These are phyloP conservation scores for Cotesia glomerata DNA, from an alignment of 1,140 invertebrate species.

Conservation along the genomic window DNA sequence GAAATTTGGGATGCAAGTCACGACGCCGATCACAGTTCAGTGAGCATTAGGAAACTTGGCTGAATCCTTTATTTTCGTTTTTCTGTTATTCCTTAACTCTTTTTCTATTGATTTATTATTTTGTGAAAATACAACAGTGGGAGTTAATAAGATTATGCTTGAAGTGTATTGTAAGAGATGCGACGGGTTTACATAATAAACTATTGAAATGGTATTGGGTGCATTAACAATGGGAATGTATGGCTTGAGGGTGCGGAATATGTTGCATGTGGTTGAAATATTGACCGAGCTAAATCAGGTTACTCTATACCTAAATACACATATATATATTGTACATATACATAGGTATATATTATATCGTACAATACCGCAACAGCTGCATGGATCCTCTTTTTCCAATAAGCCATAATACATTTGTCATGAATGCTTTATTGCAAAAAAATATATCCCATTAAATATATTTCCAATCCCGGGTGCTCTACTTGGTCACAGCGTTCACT, in stretches of 20 bases:
- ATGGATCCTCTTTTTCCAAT: neutral
- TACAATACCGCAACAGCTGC: neutral
- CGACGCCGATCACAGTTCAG: neutral
- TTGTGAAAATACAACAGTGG: neutral
- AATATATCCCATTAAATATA: too few species aligned
- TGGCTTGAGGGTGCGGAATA: neutral
- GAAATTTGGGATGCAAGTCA: neutral
- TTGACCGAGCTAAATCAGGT: neutral
- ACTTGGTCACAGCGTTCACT: too few species aligned
- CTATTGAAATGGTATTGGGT: neutral
- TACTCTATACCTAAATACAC: too few species aligned
- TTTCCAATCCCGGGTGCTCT: too few species aligned
- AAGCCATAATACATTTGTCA: neutral
- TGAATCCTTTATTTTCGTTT: neutral
- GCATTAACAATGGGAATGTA: neutral
- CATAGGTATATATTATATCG: neutral
- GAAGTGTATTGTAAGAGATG: neutral
- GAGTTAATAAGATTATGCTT: too few species aligned
- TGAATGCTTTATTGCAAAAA: neutral
- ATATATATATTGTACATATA: too few species aligned
- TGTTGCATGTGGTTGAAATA: conserved; percentile 2
- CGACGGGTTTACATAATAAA: neutral
- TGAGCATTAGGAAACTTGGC: conserved; percentile 2
- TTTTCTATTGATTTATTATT: neutral
- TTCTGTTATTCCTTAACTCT: neutral